A percentile compares a stretch with the other conserved stretches of the same genome.
phyloP scores from a whole-genome alignment of 2,888 invertebrate species.

The Yponomeuta cagnagella region DNA sequence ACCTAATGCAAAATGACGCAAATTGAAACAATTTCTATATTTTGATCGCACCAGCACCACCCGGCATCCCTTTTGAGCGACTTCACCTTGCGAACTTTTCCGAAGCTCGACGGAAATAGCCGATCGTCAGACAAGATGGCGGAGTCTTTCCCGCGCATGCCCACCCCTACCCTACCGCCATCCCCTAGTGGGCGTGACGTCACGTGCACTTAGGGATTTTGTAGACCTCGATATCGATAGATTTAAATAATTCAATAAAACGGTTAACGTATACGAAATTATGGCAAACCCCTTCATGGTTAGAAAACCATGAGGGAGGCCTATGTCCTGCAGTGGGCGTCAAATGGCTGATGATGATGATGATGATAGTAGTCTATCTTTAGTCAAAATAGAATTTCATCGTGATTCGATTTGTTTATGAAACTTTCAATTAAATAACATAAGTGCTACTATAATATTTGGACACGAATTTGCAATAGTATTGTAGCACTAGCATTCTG shows the following conservation, averaged over 20 bases:
- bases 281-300: no score
- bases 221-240: neutral
- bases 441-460: no score
- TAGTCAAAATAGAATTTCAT: no score
- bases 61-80: slow-evolving; percentile 16
- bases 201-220: slow-evolving; percentile 40
- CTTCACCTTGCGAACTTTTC: slow-evolving; percentile 31
- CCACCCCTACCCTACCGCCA: slow-evolving; percentile 15
- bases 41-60: neutral
- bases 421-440: no score
- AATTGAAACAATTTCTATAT: neutral
- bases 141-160: slow-evolving; percentile 56
- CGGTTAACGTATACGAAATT: no score
- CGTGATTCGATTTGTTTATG: no score
- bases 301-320: no score
- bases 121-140: slow-evolving; percentile 48
- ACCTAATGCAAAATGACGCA: slow-evolving; percentile 1
- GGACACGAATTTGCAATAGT: no score
- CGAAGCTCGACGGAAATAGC: slow-evolving; percentile 32
- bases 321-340: no score
- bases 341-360: no score
- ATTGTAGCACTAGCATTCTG: no score
- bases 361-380: no score
- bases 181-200: slow-evolving; percentile 47
- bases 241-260: neutral